A percentile compares a stretch with the other conserved stretches of the same genome.
These are phyloP conservation scores for Mylabris phalerata DNA, from an alignment of 1,140 invertebrate species.

Conservation along the genomic window DNA sequence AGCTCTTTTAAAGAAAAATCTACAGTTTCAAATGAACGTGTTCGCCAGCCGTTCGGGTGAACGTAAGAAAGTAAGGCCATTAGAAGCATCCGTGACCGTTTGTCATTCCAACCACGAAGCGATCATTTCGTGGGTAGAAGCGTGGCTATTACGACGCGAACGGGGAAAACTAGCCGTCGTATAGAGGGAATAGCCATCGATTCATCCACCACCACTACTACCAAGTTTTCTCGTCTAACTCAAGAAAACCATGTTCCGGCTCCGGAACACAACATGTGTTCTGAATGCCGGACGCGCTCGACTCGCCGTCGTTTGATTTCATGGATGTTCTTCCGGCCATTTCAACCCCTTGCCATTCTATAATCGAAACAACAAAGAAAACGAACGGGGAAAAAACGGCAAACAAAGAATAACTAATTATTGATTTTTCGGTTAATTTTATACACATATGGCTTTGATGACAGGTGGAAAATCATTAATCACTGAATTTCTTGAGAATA, in stretches of 20 bases:
- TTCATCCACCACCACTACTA: slow-evolving; percentile 10
- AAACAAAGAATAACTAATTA: too few relatives aligned
- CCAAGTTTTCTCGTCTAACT: neutral
- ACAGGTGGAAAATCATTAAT: too few relatives aligned
- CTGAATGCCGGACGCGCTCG: slow-evolving; percentile 27
- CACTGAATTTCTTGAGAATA: too few relatives aligned
- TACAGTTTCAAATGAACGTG: neutral
- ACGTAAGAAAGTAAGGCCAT: slow-evolving; percentile 23
- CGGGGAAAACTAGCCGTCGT: neutral
- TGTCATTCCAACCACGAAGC: slow-evolving; percentile 32
- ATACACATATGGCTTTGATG: too few relatives aligned
- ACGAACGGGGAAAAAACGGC: too few relatives aligned
- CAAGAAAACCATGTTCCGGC: slow-evolving; percentile 7
- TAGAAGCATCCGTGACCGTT: slow-evolving; percentile 31
- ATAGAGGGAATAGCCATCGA: slow-evolving; percentile 24
- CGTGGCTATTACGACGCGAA: slow-evolving; percentile 27
- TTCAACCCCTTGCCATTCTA: neutral
- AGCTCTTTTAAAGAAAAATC: neutral
- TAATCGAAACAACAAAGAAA: too few relatives aligned
- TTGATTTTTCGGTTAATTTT: too few relatives aligned
- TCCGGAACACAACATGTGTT: slow-evolving; percentile 28
- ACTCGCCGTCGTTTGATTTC: slow-evolving; percentile 24
- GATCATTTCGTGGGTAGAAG: slow-evolving; percentile 33
- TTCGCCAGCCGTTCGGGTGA: slow-evolving; percentile 2
- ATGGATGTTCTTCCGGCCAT: slow-evolving; percentile 24